Conservation (phyloP, 1,140 invertebrate species). For the Lethrus apterus region DNA sequence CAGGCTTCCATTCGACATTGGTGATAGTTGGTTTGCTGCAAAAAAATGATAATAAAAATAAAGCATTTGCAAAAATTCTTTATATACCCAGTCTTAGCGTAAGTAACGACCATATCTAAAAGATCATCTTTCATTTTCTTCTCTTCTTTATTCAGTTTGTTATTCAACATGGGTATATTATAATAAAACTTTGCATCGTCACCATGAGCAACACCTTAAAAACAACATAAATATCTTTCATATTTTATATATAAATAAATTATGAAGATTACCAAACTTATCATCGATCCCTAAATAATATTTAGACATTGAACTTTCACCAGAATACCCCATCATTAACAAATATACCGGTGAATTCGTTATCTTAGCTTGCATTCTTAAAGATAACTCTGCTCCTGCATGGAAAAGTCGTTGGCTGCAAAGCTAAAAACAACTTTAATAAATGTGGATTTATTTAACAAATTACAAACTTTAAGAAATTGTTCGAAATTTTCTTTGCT, state of each 20-base stretch:
- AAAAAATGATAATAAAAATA: neutral
- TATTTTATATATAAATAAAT: neutral
- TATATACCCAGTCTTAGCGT: slow-evolving; percentile 1
- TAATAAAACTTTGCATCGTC: slow-evolving; percentile 1
- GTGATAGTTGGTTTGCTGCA: neutral
- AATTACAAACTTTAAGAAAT: too few relatives aligned
- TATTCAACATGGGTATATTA: neutral
- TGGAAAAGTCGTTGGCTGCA: slow-evolving; percentile 2
- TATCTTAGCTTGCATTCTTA: neutral
- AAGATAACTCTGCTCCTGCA: neutral
- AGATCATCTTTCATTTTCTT: slow-evolving; percentile 5
- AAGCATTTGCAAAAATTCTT: neutral
- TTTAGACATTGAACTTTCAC: neutral
- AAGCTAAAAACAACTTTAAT: too few relatives aligned
- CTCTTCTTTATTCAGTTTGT: neutral
- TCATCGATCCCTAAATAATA: neutral
- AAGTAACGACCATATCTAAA: neutral
- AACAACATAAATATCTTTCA: slow-evolving; percentile 2
- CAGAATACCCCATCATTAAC: neutral
- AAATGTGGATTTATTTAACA: too few relatives aligned
- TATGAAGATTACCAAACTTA: neutral
- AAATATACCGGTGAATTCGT: slow-evolving; percentile 3
- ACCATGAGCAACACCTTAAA: slow-evolving; percentile 7
- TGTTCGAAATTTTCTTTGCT: slow-evolving; percentile 10
- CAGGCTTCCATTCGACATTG: slow-evolving; percentile 6